These are phyloP conservation scores for Heliconius cydno DNA, from an alignment of 2,888 invertebrate genomes.

Conservation along the genomic window DNA sequence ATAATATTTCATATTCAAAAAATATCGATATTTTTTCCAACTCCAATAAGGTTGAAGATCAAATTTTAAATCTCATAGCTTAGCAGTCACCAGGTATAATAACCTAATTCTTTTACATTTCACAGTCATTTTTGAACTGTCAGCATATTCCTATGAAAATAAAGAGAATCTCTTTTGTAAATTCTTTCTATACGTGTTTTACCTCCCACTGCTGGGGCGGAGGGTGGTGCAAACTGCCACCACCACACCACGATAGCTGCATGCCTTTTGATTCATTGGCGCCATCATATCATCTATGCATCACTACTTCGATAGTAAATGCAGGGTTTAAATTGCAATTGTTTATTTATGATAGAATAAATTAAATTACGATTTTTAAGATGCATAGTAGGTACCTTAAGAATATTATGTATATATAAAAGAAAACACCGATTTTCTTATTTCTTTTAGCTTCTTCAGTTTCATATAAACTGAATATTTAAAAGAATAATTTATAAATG, in stretches of 20 bases:
- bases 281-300: slow-evolving; percentile 38
- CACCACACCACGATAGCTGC: slow-evolving; percentile 24
- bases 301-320: slow-evolving; percentile 26
- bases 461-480: too few species aligned
- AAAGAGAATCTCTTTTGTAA: slow-evolving; percentile 17
- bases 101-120: neutral
- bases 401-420: too few species aligned
- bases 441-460: too few species aligned
- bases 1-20: too few species aligned
- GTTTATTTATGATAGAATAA: neutral
- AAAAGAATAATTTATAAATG: too few species aligned
- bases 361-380: too few species aligned
- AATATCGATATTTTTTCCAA: too few species aligned
- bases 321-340: neutral
- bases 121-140: neutral
- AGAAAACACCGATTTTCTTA: too few species aligned
- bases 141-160: slow-evolving; percentile 10
- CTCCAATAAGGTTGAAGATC: too few species aligned
- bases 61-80: too few species aligned
- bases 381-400: too few species aligned
- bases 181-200: slow-evolving; percentile 10
- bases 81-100: neutral
- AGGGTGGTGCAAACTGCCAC: neutral
- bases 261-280: slow-evolving; percentile 40
- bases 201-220: neutral